Evolutionary conservation across 2,797 vertebrate genomes (phyloP).

Genomic region (Serranus cabrilla): DNA sequence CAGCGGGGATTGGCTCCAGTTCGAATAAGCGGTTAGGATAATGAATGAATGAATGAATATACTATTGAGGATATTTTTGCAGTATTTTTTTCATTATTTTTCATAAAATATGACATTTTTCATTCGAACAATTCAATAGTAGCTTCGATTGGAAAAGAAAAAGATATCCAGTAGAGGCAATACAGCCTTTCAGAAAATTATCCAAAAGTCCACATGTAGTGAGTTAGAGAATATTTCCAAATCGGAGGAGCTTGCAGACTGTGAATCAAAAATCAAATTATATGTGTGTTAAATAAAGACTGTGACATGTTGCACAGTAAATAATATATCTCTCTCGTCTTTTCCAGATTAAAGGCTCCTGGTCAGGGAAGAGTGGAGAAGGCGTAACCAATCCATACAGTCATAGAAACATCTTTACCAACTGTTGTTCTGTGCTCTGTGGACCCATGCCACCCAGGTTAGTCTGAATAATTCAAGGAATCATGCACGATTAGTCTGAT

Average conservation of each 20-base stretch:
- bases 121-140: background rate
- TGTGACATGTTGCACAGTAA: background rate
- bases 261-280: background rate
- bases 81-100: no score
- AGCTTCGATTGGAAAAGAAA: no score
- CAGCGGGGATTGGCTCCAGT: no score
- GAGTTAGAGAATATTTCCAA: background rate
- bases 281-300: background rate
- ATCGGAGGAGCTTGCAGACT: background rate
- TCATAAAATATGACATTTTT: no score
- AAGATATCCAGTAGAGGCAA: no score
- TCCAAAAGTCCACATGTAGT: background rate
- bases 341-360: slow-evolving; percentile 95
- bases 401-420: slow-evolving; percentile 92
- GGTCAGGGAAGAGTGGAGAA: slow-evolving; percentile 93
- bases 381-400: slow-evolving; percentile 94
- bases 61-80: no score
- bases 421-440: slow-evolving; percentile 95
- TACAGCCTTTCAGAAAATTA: background rate
- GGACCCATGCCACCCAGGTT: slow-evolving; percentile 96
- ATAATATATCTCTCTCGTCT: background rate
- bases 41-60: no score
- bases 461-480: slow-evolving; percentile 25
- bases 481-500: background rate
- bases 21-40: no score